These are phyloP conservation scores for western clawed frog (Xenopus tropicalis) DNA, from an alignment of 2,113 vertebrate genomes.

Conservation along the genomic window DNA sequence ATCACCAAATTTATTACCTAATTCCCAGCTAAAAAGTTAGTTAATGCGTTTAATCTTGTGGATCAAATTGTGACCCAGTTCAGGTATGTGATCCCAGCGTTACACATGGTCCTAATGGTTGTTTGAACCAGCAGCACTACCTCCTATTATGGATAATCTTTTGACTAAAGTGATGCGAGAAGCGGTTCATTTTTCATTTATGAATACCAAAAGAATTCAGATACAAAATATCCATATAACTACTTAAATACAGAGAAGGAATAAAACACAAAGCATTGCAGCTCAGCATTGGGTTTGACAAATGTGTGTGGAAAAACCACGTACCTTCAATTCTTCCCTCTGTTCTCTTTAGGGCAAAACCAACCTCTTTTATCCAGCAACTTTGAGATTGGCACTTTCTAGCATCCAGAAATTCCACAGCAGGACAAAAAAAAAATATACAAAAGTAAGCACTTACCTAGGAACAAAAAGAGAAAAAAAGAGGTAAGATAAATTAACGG, in stretches of 20 bases:
- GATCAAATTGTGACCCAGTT: no score
- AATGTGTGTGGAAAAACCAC: background rate
- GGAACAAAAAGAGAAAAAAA: constrained; percentile 13
- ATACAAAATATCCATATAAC: no score
- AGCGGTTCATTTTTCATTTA: no score
- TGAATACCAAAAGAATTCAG: no score
- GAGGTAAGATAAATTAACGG: background rate
- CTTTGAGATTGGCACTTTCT: constrained; percentile 3
- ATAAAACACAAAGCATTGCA: background rate
- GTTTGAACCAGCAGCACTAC: no score
- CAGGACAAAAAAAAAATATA: constrained; percentile 3
- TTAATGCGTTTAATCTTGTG: no score
- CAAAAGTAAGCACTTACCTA: constrained; percentile 39
- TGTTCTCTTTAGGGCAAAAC: constrained; percentile 10
- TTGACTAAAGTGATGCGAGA: no score
- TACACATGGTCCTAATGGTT: no score
- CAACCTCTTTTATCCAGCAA: constrained; percentile 10
- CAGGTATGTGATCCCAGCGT: no score
- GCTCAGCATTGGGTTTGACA: background rate
- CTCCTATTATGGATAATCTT: no score
- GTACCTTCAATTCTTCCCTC: constrained; percentile 18
- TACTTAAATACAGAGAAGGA: background rate
- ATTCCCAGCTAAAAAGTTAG: no score
- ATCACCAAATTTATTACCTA: no score
- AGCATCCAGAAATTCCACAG: background rate